Evolutionary conservation across 2,888 invertebrate genomes (phyloP).

Genomic region (Apamea sordens): DNA sequence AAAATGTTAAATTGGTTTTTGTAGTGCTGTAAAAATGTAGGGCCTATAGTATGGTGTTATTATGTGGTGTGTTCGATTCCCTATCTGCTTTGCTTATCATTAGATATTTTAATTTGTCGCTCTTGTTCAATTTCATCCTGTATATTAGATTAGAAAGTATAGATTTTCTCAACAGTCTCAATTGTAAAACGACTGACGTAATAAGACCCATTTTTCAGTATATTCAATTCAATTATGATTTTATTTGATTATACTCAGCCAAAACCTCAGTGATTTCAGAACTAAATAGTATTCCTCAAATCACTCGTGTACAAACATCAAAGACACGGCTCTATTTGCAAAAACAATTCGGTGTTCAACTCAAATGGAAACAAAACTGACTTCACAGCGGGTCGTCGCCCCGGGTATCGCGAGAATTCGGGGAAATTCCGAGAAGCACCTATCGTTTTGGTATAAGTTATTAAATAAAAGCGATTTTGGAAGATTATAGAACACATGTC

Average conservation of each 20-base stretch:
- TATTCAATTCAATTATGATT: constrained; percentile 1
- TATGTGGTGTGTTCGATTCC: too few relatives aligned
- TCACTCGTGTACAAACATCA: constrained; percentile 27
- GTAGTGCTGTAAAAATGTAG: not conserved
- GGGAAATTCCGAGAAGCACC: constrained; percentile 40
- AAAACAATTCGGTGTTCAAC: constrained; percentile 58
- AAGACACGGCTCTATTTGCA: constrained; percentile 49
- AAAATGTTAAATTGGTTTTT: constrained; percentile 2
- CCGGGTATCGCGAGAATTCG: constrained; percentile 34
- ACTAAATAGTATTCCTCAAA: constrained; percentile 15
- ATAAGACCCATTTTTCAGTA: not conserved
- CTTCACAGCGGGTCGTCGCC: constrained; percentile 46
- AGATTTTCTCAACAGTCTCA: too few relatives aligned
- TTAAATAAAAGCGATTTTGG: not conserved
- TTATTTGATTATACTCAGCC: not conserved
- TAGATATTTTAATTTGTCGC: too few relatives aligned
- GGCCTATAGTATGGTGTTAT: not conserved
- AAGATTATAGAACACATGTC: too few relatives aligned
- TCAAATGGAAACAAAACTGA: constrained; percentile 59
- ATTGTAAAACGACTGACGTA: not conserved
- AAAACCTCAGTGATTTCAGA: not conserved
- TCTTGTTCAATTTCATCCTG: too few relatives aligned
- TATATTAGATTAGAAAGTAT: too few relatives aligned
- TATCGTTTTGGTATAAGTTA: constrained; percentile 43
- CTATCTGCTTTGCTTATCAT: too few relatives aligned